Evolutionary conservation across 1,140 invertebrate species (phyloP).

Genomic region (Drosophila nannoptera): DNA sequence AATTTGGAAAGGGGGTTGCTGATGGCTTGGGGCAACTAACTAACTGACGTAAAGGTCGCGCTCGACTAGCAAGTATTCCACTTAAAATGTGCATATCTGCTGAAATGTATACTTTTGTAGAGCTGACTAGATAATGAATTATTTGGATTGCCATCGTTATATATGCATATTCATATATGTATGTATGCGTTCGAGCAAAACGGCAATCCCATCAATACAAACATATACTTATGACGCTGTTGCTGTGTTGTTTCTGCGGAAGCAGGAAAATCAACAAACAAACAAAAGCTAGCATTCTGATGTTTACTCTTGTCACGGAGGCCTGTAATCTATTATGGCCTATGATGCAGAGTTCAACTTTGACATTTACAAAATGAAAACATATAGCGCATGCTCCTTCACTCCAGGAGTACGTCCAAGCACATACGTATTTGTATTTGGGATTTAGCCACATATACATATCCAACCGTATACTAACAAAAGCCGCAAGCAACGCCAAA

Average conservation of each 20-base stretch:
- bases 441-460: not conserved
- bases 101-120: not conserved
- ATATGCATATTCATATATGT: not conserved
- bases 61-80: slow-evolving; percentile 25
- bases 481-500: not conserved
- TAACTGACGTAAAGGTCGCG: slow-evolving; percentile 41
- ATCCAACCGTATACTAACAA: not conserved
- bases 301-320: slow-evolving; percentile 21
- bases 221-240: slow-evolving; percentile 32
- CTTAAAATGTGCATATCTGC: slow-evolving; percentile 9
- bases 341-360: slow-evolving; percentile 56
- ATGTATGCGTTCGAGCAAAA: not conserved
- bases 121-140: slow-evolving; percentile 29
- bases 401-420: slow-evolving; percentile 10
- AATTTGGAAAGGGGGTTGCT: slow-evolving; percentile 9
- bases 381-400: slow-evolving; percentile 40
- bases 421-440: not conserved
- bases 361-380: slow-evolving; percentile 53
- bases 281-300: slow-evolving; percentile 38
- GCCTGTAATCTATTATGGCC: slow-evolving; percentile 27
- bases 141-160: slow-evolving; percentile 11
- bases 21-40: slow-evolving; percentile 14
- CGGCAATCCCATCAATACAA: slow-evolving; percentile 28
- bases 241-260: slow-evolving; percentile 28
- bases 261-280: slow-evolving; percentile 30